Evolutionary conservation across 2,888 invertebrate genomes (phyloP).

Genomic region (Lypha dubia): DNA sequence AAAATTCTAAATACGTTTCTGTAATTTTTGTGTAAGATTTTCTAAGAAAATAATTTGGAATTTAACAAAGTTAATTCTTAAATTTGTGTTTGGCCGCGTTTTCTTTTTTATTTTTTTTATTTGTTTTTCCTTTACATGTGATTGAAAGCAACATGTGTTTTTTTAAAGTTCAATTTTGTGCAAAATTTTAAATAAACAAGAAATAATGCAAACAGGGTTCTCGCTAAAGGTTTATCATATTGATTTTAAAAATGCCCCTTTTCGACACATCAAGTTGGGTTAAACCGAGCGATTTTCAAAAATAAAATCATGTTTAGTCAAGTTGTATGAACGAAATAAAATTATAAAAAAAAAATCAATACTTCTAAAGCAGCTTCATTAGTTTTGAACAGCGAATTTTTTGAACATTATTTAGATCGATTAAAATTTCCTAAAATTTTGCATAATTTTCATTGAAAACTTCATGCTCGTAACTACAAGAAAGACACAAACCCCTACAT

Average conservation of each 20-base stretch:
- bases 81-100: constrained; percentile 6
- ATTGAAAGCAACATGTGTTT: constrained; percentile 82
- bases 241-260: too few species aligned
- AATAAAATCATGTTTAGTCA: too few species aligned
- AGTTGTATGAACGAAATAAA: too few species aligned
- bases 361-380: too few species aligned
- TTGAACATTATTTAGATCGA: too few species aligned
- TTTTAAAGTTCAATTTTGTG: constrained; percentile 73
- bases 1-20: background rate
- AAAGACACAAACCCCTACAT: background rate
- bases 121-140: constrained; percentile 75
- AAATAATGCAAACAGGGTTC: constrained; percentile 23
- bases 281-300: too few species aligned
- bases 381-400: too few species aligned
- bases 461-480: background rate
- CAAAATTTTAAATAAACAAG: constrained; percentile 16
- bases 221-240: background rate
- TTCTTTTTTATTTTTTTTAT: constrained; percentile 17
- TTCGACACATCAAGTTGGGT: too few species aligned
- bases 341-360: too few species aligned
- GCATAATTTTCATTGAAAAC: too few species aligned
- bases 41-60: background rate
- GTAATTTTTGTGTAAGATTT: background rate
- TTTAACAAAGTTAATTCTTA: background rate
- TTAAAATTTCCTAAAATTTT: too few species aligned